Evolutionary conservation across 2,113 vertebrate species (phyloP).

Genomic region (Aspiorhynchus laticeps): DNA sequence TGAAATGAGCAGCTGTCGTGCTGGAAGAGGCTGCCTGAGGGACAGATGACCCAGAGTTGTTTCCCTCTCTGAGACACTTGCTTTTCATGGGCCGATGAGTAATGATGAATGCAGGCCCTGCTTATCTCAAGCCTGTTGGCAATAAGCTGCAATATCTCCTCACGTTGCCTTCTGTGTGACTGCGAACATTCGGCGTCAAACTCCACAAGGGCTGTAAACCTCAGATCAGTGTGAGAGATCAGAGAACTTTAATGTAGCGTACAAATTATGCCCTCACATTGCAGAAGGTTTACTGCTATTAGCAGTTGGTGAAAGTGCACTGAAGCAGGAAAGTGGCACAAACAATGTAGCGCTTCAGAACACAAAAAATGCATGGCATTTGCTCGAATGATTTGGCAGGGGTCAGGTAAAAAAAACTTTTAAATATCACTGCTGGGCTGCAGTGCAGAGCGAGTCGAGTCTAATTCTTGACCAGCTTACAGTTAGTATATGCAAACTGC

Average conservation of each 20-base stretch:
- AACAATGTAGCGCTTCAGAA: neutral
- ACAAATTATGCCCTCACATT: neutral
- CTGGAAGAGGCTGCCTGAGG: constrained; percentile 6
- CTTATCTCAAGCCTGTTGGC: constrained; percentile 38
- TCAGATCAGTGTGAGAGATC: constrained; percentile 11
- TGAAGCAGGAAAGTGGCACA: neutral
- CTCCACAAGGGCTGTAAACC: constrained; percentile 19
- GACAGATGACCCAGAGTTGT: constrained; percentile 31
- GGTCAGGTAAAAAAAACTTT: neutral
- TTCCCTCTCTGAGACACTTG: constrained; percentile 26
- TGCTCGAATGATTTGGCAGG: neutral
- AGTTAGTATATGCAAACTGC: constrained; percentile 5
- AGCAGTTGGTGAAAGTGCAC: neutral
- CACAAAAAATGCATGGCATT: neutral
- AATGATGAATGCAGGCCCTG: constrained; percentile 30
- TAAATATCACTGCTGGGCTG: neutral
- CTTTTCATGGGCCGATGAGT: constrained; percentile 50
- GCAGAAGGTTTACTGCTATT: neutral
- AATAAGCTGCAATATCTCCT: constrained; percentile 10
- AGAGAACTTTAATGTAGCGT: neutral
- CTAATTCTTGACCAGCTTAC: neutral
- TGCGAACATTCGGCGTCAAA: neutral
- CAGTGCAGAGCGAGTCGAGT: neutral
- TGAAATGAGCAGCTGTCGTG: constrained; percentile 28
- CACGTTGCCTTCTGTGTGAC: constrained; percentile 22